Base-by-base conservation (phyloP, 2,888 invertebrate genomes). In the Macrosiphum euphorbiae region DNA sequence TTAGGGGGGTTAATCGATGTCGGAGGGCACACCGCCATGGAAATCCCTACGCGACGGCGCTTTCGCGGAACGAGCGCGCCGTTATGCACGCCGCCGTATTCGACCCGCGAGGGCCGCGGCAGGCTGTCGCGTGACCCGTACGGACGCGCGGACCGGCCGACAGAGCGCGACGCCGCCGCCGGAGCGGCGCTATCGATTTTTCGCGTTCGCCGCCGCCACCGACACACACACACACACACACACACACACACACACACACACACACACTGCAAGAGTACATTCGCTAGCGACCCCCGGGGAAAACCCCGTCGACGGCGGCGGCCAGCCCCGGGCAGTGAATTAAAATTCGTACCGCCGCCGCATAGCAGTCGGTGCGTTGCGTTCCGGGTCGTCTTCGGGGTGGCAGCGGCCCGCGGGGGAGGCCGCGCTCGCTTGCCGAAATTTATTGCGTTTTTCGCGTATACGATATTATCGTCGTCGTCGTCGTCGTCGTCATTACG, bases 1-100 rank as follows among this genome's bases (percentile, higher is more conserved):
- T 78, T 78, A 92, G 50, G 90, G 92, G 94, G 94, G 94, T 90
- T 87, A 94, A 94, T 94, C 94, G 94, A 94, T 94, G 94, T 94
- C 94, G 94, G 44, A 94, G 90, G 94, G 94, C 94, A 94, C 61
- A 26, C 61, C 20, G 41, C 44, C 26, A 84, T 55, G 28, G 78
- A 78, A 67, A 88, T 92, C n/a, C 41, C 44, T 10, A n/a, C 35
- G 93, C 85, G 67, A 85, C 88, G 89, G 89, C 89, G 93, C 89
- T 93, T 78, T 58, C 58, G 78, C 88, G 67, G 20, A 41, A 47
- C n/a, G 67, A 13, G 61, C 58, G 61, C 58, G 35, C 86, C 26
- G 47, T 44, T 41, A 28, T 44, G 44, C 26, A 35, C 61, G 55
- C 44, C 44, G 44, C 7, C 10, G 26, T 35, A 35, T 85, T 47